Evolutionary conservation across 2,797 vertebrate genomes (phyloP).

Genomic region (Lophotriccus pileatus): DNA sequence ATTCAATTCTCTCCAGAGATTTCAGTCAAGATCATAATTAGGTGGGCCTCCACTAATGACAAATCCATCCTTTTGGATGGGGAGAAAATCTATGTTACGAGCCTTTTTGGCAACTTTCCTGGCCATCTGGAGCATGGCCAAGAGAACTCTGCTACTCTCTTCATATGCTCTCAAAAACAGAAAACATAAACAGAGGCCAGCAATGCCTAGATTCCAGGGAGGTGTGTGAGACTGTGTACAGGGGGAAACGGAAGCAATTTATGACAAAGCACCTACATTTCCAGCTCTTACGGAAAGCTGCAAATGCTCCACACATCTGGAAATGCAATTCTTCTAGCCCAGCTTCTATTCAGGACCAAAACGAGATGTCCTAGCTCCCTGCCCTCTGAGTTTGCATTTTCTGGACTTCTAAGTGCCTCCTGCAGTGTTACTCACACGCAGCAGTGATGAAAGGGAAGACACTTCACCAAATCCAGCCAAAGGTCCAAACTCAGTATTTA

Average conservation of each 20-base stretch:
- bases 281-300: neutral
- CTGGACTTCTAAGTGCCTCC: neutral
- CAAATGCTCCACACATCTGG: neutral
- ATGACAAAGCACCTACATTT: neutral
- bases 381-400: neutral
- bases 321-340: neutral
- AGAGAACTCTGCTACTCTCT: neutral
- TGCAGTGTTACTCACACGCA: neutral
- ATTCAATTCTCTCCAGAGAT: constrained; percentile 8
- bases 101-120: constrained; percentile 44
- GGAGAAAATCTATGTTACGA: constrained; percentile 17
- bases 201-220: neutral
- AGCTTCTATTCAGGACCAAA: neutral
- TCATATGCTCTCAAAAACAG: neutral
- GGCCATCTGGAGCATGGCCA: neutral
- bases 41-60: constrained; percentile 31
- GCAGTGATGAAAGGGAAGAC: neutral
- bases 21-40: constrained; percentile 38
- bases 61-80: constrained; percentile 31
- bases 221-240: neutral
- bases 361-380: rapidly evolving
- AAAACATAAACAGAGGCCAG: neutral
- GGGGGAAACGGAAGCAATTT: neutral
- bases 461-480: neutral
- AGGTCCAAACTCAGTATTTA: neutral